Base-by-base conservation (phyloP, 2,113 vertebrate species). In the Dissostichus mawsoni region DNA sequence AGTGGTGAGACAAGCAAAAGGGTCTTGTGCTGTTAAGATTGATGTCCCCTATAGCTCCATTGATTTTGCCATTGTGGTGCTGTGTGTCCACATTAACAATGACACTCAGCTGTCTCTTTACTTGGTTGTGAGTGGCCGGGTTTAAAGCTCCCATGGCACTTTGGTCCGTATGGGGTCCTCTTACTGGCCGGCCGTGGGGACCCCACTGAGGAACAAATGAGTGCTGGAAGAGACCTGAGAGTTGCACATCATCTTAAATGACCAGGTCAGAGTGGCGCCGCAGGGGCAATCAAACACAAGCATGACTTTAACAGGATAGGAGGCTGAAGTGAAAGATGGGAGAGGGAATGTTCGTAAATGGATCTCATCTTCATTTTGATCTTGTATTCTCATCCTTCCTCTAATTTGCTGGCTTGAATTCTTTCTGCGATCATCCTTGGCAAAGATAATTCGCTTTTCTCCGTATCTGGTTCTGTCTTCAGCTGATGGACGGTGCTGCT, bases 11-110 rank as follows among this genome's bases (percentile, higher is more conserved):
- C 84, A 87, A 91, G 92, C 80, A 78, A 90, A 90, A 78, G 84
- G 88, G 80, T 92, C 90, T 92, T 89, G 84, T 88, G 89, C 87
- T 89, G 90, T 89, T 82, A 89, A 92, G 95, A 96, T 95, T 95
- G 94, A 95, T 96, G 93, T 90, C 81, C 87, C 91, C 93, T 95
- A 94, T 93, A 95, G 91, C 88, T 67, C 84, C 93, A 95, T 95
- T 94, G 95, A 95, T 95, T 95, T 95, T 95, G 90, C 94, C 93
- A 93, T 95, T 94, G 94, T 93, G 90, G 77, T 90, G 91, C 89
- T 92, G 91, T 94, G 93, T 95, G 94, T 95, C 93, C 92, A 93
- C 93, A 94, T 94, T 95, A 95, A 95, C 92, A 93, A 92, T 92
- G 94, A 94, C 93, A 92, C 94, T 93, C 94, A 86, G 93, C 92